phyloP scores from a whole-genome alignment of 2,113 vertebrate genomes.

The Arvicanthis niloticus region DNA sequence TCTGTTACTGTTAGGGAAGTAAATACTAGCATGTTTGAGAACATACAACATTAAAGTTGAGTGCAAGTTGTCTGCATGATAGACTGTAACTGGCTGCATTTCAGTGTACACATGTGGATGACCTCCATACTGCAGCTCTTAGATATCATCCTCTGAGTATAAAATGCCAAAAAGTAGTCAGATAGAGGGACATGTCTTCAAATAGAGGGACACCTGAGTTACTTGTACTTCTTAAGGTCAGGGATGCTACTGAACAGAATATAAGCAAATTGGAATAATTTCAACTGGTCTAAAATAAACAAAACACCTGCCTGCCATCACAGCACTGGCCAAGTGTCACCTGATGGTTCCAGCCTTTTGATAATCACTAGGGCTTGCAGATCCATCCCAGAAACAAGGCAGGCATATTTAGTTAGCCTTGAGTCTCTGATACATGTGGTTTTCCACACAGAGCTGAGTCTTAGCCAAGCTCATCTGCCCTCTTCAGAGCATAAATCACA shows the following conservation, averaged over 20 bases:
- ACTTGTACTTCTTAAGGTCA: too few species aligned
- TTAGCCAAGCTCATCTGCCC: background rate
- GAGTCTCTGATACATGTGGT: background rate
- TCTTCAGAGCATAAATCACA: background rate
- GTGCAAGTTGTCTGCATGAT: background rate
- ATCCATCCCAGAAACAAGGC: background rate
- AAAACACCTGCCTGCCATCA: too few species aligned
- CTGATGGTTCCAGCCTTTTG: background rate
- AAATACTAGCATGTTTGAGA: background rate
- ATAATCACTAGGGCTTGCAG: background rate
- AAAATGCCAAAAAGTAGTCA: background rate
- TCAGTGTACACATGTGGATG: background rate
- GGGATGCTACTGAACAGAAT: background rate
- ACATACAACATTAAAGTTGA: background rate
- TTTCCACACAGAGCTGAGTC: background rate
- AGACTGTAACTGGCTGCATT: background rate
- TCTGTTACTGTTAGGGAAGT: background rate
- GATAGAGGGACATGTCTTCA: background rate
- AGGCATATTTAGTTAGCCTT: background rate
- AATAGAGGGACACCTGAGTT: background rate
- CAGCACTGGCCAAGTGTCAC: background rate
- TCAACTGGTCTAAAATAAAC: background rate
- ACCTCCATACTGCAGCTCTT: background rate
- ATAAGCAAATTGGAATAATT: background rate
- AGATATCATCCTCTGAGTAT: background rate